Evolutionary conservation across 2,113 vertebrate genomes (phyloP).

Genomic region (Deroptyus accipitrinus): DNA sequence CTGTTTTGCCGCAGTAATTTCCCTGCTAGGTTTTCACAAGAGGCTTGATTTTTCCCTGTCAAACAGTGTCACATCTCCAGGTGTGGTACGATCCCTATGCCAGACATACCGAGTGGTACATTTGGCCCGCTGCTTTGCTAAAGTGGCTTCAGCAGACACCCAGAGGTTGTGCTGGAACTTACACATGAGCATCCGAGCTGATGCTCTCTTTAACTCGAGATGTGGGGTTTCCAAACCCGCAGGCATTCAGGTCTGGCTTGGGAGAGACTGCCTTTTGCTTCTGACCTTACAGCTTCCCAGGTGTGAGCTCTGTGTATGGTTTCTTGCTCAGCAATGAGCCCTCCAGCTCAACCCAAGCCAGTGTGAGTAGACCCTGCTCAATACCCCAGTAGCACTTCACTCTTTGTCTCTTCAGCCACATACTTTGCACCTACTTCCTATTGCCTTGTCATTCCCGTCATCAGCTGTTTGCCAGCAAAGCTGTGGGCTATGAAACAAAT

Average conservation of each 20-base stretch:
- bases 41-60: neutral
- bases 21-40: neutral
- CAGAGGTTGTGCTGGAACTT: neutral
- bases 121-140: neutral
- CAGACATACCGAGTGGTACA: neutral
- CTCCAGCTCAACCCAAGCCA: neutral
- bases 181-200: neutral
- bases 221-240: neutral
- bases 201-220: neutral
- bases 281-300: neutral
- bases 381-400: neutral
- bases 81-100: too few relatives aligned
- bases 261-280: neutral
- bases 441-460: neutral
- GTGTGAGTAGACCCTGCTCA: neutral
- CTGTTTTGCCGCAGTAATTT: neutral
- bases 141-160: neutral
- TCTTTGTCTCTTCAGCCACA: neutral
- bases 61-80: neutral
- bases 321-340: accelerated
- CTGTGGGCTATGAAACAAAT: neutral
- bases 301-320: neutral
- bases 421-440: accelerated
- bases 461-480: neutral
- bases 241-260: neutral